Conservation (phyloP, 2,888 invertebrate species). For the Apamea crenata region DNA sequence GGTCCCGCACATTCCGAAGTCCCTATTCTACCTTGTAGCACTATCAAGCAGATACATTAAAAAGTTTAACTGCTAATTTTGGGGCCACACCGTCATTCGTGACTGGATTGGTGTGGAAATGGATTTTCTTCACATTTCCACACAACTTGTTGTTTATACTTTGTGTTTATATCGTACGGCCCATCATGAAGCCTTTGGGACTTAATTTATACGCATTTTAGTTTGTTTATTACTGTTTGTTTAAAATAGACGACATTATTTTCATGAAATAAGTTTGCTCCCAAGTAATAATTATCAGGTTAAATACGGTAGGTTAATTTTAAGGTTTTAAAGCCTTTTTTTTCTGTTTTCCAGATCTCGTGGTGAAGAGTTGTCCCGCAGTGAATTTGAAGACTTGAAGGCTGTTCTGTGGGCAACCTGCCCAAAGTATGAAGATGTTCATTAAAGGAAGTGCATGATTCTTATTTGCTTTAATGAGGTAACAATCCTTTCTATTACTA, state of each 20-base stretch:
- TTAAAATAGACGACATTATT: background rate
- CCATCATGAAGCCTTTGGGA: slow-evolving; percentile 9
- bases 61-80: slow-evolving; percentile 87
- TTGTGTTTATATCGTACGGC: slow-evolving; percentile 23
- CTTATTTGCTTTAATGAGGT: background rate
- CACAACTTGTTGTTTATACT: slow-evolving; percentile 48
- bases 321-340: too few species aligned
- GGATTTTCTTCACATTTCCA: slow-evolving; percentile 75
- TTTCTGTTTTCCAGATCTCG: background rate
- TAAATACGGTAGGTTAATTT: too few species aligned
- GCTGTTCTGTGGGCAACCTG: too few species aligned
- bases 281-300: too few species aligned
- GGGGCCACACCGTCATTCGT: slow-evolving; percentile 82
- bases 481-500: background rate
- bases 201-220: background rate
- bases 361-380: background rate
- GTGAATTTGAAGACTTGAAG: too few species aligned
- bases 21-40: slow-evolving; percentile 57
- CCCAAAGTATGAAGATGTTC: too few species aligned
- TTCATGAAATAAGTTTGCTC: too few species aligned
- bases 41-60: slow-evolving; percentile 78
- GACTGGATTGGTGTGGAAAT: slow-evolving; percentile 84
- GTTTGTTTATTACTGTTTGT: background rate
- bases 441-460: background rate
- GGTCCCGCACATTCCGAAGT: slow-evolving; percentile 28